phyloP scores from a whole-genome alignment of 2,888 invertebrate genomes.

The Drosophila demipolita region DNA sequence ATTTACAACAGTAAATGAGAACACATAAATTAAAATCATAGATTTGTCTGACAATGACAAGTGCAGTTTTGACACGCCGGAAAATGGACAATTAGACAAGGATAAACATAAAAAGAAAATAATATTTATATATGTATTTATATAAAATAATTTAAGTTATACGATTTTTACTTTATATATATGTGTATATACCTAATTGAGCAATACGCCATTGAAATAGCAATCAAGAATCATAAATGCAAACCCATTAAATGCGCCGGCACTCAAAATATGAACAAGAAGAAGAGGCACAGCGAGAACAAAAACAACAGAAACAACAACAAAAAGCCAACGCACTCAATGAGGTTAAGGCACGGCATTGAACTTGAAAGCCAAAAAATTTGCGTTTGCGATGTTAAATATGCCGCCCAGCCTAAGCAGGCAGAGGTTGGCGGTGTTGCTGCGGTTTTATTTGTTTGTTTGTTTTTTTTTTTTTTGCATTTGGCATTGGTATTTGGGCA shows the following conservation, averaged over 20 bases:
- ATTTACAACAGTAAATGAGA: background rate
- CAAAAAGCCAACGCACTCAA: conserved; percentile 62
- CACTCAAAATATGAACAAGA: conserved; percentile 32
- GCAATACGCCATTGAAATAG: conserved; percentile 29
- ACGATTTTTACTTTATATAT: background rate
- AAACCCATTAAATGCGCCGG: conserved; percentile 61
- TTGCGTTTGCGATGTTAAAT: conserved; percentile 69
- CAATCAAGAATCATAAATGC: conserved; percentile 43
- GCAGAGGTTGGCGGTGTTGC: background rate
- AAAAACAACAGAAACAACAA: conserved; percentile 10
- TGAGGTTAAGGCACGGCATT: conserved; percentile 72
- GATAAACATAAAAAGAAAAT: conserved; percentile 5
- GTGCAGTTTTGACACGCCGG: conserved; percentile 1
- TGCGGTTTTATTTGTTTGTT: background rate
- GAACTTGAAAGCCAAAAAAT: conserved; percentile 70
- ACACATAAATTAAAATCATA: background rate
- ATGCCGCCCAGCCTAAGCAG: conserved; percentile 20
- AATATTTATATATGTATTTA: background rate
- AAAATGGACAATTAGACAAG: conserved; percentile 15
- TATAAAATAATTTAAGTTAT: background rate
- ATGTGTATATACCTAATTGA: background rate
- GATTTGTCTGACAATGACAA: background rate
- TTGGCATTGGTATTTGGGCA: conserved; percentile 43
- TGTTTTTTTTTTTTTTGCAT: conserved; percentile 8
- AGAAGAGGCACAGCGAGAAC: conserved; percentile 21